phyloP scores from a whole-genome alignment of 2,797 vertebrate species.

The Crossoptilon crossoptilon region DNA sequence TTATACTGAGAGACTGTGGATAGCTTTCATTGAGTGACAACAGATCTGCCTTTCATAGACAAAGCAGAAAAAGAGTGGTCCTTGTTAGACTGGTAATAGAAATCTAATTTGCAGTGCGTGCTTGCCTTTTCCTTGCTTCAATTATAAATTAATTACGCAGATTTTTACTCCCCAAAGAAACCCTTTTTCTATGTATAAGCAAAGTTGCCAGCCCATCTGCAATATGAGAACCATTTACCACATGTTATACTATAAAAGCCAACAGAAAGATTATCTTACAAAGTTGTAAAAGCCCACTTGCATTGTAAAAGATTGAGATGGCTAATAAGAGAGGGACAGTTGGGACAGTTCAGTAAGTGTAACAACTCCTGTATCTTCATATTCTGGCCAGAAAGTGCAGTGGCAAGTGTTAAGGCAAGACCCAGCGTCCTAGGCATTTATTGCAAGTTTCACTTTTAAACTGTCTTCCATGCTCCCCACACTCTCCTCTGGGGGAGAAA shows the following conservation, averaged over 20 bases:
- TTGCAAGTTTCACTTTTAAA: background rate
- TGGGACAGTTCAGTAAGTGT: background rate
- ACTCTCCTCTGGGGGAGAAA: background rate
- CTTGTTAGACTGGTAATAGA: background rate
- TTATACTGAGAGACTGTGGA: background rate
- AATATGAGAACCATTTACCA: background rate
- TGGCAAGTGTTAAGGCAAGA: background rate
- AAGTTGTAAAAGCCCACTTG: background rate
- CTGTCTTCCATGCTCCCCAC: background rate
- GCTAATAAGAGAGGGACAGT: background rate
- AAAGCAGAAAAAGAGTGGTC: background rate
- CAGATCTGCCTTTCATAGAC: background rate
- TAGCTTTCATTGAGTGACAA: background rate
- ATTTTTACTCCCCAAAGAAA: background rate
- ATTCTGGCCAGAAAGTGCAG: background rate
- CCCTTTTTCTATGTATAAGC: background rate
- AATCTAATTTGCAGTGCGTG: background rate
- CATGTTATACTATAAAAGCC: background rate
- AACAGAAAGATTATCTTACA: conserved; percentile 17
- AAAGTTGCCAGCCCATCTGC: background rate
- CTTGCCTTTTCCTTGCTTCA: background rate
- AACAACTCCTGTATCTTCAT: background rate
- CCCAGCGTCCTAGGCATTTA: background rate
- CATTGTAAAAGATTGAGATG: background rate
- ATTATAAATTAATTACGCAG: conserved; percentile 32